These are phyloP conservation scores for Cataglyphis albicans DNA, from an alignment of 2,888 invertebrate species.

Conservation along the genomic window DNA sequence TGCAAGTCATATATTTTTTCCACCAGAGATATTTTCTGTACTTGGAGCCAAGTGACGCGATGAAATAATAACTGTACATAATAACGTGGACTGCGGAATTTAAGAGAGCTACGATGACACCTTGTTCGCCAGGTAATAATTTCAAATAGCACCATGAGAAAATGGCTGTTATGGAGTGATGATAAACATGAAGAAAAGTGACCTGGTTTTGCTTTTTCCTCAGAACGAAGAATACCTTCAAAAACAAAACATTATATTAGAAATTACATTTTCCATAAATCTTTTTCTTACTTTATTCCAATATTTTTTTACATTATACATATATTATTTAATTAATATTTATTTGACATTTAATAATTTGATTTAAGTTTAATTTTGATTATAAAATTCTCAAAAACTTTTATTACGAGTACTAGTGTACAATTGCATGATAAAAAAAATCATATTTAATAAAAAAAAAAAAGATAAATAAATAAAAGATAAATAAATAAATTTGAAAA, in stretches of 20 bases:
- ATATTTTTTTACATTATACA: not conserved
- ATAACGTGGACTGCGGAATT: conserved; percentile 93
- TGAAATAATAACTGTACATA: conserved; percentile 93
- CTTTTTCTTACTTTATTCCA: not conserved
- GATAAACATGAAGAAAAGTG: conserved; percentile 88
- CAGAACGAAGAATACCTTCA: conserved; percentile 87
- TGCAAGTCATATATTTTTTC: conserved; percentile 93
- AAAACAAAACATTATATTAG: conserved; percentile 46
- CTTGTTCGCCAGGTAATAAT: conserved; percentile 89
- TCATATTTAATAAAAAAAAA: not conserved
- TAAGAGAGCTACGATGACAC: conserved; percentile 90
- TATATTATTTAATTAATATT: not conserved
- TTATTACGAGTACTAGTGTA: not conserved
- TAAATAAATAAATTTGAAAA: not conserved
- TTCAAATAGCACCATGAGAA: conserved; percentile 86
- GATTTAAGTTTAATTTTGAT: not conserved
- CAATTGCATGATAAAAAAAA: not conserved
- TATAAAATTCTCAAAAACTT: not conserved
- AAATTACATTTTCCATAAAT: not conserved
- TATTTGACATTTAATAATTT: not conserved
- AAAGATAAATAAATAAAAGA: no score
- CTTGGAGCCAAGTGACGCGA: conserved; percentile 91
- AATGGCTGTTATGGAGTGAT: conserved; percentile 86
- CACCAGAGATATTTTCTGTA: conserved; percentile 93
- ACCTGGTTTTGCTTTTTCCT: conserved; percentile 88